A percentile compares a stretch with the other conserved stretches of the same genome.
phyloP scores from a whole-genome alignment of 2,888 invertebrate genomes.

The Protonemura montana region DNA sequence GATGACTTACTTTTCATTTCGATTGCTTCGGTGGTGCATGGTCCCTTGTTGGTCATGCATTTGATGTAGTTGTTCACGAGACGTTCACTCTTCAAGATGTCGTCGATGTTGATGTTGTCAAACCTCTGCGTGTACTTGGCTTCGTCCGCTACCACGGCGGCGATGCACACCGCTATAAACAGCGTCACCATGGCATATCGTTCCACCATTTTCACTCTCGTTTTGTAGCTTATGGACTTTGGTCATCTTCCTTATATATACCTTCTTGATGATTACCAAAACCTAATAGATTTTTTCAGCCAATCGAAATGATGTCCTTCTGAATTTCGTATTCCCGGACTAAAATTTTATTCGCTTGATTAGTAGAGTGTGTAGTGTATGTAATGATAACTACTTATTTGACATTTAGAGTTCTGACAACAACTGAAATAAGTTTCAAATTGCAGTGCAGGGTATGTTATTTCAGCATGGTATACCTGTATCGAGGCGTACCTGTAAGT shows the following conservation, averaged over 20 bases:
- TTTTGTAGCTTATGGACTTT: neutral
- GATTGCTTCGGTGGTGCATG: conserved; percentile 76
- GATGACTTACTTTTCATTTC: conserved; percentile 75
- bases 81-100: conserved; percentile 72
- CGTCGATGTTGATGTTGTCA: conserved; percentile 74
- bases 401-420: neutral
- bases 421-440: neutral
- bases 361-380: neutral
- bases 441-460: neutral
- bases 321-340: neutral
- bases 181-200: neutral
- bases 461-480: neutral
- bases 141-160: neutral
- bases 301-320: neutral
- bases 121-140: conserved; percentile 64
- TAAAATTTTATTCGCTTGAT: neutral
- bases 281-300: neutral
- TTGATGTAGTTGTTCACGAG: conserved; percentile 75
- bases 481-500: neutral
- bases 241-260: neutral
- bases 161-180: neutral
- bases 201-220: neutral
- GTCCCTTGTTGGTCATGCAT: conserved; percentile 71
- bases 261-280: neutral
- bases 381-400: neutral